A percentile compares a stretch with the other conserved stretches of the same genome.
Evolutionary conservation across 2,797 vertebrate genomes (phyloP).

Genomic region (Neoniphon sammara): DNA sequence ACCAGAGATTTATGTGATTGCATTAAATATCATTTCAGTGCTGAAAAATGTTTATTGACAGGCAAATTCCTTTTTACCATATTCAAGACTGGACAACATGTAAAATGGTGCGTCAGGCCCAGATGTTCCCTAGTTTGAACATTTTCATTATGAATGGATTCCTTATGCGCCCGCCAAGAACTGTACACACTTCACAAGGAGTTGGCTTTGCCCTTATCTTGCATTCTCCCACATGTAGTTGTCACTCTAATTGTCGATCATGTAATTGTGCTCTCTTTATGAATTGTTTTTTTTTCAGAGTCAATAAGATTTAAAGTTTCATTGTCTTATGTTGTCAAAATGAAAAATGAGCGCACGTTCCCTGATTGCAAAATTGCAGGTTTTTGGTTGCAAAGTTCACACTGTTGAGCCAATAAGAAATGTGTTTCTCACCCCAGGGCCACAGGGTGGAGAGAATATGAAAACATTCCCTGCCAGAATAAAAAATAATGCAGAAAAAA

Average conservation of each 20-base stretch:
- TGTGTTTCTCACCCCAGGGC: constrained; percentile 10
- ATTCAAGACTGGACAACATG: not conserved
- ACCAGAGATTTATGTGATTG: not conserved
- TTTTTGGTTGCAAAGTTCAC: constrained; percentile 44
- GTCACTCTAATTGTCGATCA: constrained; percentile 3
- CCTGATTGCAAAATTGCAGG: constrained; percentile 50
- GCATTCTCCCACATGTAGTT: not conserved
- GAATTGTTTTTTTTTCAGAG: constrained; percentile 25
- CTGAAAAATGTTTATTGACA: not conserved
- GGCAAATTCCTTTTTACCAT: not conserved
- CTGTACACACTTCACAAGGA: not conserved
- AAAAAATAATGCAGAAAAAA: constrained; percentile 9
- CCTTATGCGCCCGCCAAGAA: not conserved
- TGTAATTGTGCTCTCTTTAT: constrained; percentile 19
- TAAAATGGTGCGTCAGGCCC: not conserved
- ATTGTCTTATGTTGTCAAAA: constrained; percentile 24
- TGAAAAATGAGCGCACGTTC: constrained; percentile 41
- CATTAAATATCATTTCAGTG: not conserved
- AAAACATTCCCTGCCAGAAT: constrained; percentile 22
- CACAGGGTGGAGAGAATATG: constrained; percentile 1
- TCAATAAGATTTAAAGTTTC: constrained; percentile 22
- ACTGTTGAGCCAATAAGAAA: constrained; percentile 29
- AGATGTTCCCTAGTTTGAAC: constrained; percentile 3
- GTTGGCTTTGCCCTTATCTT: not conserved
- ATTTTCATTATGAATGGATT: not conserved